Base-by-base conservation (phyloP, 2,113 vertebrate genomes). In the Ciconia maguari region DNA sequence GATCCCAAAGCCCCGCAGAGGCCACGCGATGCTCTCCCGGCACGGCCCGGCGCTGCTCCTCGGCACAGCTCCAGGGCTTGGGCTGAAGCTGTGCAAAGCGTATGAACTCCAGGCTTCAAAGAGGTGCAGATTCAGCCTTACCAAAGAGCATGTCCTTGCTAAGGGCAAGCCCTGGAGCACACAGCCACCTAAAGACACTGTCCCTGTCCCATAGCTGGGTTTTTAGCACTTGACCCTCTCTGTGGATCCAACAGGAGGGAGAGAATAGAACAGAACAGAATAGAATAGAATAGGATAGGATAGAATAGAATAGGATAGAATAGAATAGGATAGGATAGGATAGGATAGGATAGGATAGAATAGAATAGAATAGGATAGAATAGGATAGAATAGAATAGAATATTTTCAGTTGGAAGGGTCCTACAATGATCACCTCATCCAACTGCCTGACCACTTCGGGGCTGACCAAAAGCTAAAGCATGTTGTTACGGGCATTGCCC, bases 1-100 rank as follows among this genome's bases (percentile, higher is more conserved):
- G 32, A 38, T 4, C 75, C 48, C 52, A 29, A 57, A 65, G 32
- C 66, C 18, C 24, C 2, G 3, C 29, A 51, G 81, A 51, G 27
- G 20, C 49, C 66, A 22, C 11, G 1, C 2, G 3, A 58, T 0
- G 9, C 52, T 75, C 10, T 2, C 22, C 55, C 2, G 1, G 24
- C 10, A 1, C 2, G 1, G 41, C 65, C 68, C 5, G 10, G 80
- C 19, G 13, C 88, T 4, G 69, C 55, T 55, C 36, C 71, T 49
- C 24, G 4, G 76, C 80, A 42, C 14, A 21, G 76, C 58, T 57
- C 81, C 58, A 36, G 76, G 51, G 1, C 46, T 54, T 13, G 68
- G 86, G 52, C 51, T 22, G 77, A 80, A 55, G 64, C 75, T 10
- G 44, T 38, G 69, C 13, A 15, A 46, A 68, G 70, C 60, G 7